Evolutionary conservation across 2,797 vertebrate genomes (phyloP).

Genomic region (Falco naumanni): DNA sequence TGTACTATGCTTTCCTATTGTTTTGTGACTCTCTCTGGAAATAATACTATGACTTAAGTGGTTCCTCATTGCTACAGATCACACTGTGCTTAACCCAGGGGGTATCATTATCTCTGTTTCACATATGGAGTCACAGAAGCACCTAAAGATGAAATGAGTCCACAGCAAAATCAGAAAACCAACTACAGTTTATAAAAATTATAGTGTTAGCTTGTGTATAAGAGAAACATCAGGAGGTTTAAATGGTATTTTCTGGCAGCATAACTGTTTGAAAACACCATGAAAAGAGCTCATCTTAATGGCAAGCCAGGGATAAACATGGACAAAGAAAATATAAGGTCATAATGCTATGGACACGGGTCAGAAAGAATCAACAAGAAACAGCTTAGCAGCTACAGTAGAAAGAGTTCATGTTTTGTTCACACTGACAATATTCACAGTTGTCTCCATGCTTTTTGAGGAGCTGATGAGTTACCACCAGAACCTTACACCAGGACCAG

Average conservation of each 20-base stretch:
- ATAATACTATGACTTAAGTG: slow-evolving; percentile 29
- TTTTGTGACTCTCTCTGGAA: neutral
- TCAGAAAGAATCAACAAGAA: neutral
- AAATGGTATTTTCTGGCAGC: slow-evolving; percentile 5
- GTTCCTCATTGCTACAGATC: slow-evolving; percentile 19
- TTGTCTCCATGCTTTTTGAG: neutral
- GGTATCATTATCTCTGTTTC: slow-evolving; percentile 53
- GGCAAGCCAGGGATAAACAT: neutral
- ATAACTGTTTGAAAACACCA: neutral
- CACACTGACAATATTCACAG: neutral
- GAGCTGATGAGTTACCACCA: neutral
- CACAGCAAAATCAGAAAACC: neutral
- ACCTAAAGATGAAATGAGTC: slow-evolving; percentile 20
- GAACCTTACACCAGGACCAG: neutral
- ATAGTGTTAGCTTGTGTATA: neutral
- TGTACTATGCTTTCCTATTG: slow-evolving; percentile 18
- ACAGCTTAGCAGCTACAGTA: neutral
- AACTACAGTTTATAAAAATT: slow-evolving; percentile 10
- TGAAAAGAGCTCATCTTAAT: neutral
- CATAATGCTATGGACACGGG: neutral
- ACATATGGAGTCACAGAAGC: slow-evolving; percentile 12
- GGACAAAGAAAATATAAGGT: neutral
- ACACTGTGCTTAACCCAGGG: slow-evolving; percentile 23
- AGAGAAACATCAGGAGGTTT: neutral
- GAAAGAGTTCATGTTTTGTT: neutral